Evolutionary conservation across 2,888 invertebrate species (phyloP).

Genomic region (Drosophila putrida): DNA sequence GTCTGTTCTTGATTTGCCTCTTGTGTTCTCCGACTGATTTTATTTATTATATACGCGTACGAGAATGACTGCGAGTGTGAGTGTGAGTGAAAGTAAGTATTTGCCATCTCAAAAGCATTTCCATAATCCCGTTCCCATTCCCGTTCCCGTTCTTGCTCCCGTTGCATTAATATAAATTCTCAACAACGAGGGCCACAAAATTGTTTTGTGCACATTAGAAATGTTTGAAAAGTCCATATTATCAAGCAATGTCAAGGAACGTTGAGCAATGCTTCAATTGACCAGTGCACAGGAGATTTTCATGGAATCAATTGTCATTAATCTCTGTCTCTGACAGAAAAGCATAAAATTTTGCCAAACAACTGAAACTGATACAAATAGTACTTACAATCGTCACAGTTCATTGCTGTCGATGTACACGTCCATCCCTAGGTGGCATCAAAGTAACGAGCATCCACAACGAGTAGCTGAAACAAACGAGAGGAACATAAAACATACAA

Average conservation of each 20-base stretch:
- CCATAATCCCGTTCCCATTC: slow-evolving; percentile 16
- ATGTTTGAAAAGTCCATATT: slow-evolving; percentile 14
- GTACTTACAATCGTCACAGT: slow-evolving; percentile 1
- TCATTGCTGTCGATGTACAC: neutral
- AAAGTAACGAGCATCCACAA: slow-evolving; percentile 7
- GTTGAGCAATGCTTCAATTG: slow-evolving; percentile 35
- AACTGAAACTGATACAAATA: slow-evolving; percentile 11
- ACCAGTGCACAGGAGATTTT: slow-evolving; percentile 31
- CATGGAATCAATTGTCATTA: slow-evolving; percentile 42
- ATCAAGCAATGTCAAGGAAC: slow-evolving; percentile 1
- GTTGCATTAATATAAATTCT: slow-evolving; percentile 54
- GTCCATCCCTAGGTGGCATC: neutral
- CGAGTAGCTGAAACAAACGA: slow-evolving; percentile 14
- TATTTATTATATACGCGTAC: slow-evolving; percentile 33
- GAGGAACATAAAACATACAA: neutral
- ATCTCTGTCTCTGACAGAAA: slow-evolving; percentile 46
- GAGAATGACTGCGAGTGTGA: neutral
- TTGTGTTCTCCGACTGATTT: slow-evolving; percentile 50
- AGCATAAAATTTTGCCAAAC: slow-evolving; percentile 22
- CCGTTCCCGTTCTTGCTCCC: neutral
- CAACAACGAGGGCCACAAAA: slow-evolving; percentile 28
- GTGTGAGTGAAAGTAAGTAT: neutral
- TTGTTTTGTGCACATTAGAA: slow-evolving; percentile 48
- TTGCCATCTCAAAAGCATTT: slow-evolving; percentile 12
- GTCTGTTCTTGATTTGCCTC: slow-evolving; percentile 59